A percentile compares a stretch with the other conserved stretches of the same genome.
These are phyloP conservation scores for Morpho achilles DNA, from an alignment of 2,888 invertebrate genomes.

Conservation along the genomic window DNA sequence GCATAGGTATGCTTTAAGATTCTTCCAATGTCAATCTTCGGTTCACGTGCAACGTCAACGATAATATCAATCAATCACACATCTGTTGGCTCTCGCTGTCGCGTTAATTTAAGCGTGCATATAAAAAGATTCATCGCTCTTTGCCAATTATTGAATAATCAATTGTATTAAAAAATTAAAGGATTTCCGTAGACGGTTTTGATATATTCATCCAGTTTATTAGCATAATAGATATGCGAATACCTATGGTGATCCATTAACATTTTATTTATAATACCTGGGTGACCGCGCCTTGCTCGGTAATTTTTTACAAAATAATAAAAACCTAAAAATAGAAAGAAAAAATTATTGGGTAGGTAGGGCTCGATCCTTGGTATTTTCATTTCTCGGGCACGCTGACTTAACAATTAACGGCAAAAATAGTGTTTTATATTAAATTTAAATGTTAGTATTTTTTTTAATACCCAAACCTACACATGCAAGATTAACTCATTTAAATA, in stretches of 20 bases:
- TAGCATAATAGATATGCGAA: background rate
- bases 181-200: background rate
- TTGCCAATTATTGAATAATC: conserved; percentile 71
- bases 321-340: too few species aligned
- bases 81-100: conserved; percentile 62
- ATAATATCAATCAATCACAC: conserved; percentile 55
- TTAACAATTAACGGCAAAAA: too few species aligned
- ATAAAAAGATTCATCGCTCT: conserved; percentile 50
- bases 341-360: too few species aligned
- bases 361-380: too few species aligned
- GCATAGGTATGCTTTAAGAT: conserved; percentile 38
- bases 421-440: too few species aligned
- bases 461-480: too few species aligned
- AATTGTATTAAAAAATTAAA: conserved; percentile 37
- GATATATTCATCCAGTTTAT: conserved; percentile 4
- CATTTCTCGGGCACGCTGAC: too few species aligned
- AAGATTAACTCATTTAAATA: too few species aligned
- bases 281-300: too few species aligned
- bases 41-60: conserved; percentile 33
- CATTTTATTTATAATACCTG: too few species aligned
- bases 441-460: too few species aligned
- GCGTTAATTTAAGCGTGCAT: conserved; percentile 63
- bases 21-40: conserved; percentile 42
- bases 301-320: too few species aligned
- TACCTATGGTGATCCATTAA: background rate